These are phyloP conservation scores for Anticlea derivata DNA, from an alignment of 2,888 invertebrate species.

Conservation along the genomic window DNA sequence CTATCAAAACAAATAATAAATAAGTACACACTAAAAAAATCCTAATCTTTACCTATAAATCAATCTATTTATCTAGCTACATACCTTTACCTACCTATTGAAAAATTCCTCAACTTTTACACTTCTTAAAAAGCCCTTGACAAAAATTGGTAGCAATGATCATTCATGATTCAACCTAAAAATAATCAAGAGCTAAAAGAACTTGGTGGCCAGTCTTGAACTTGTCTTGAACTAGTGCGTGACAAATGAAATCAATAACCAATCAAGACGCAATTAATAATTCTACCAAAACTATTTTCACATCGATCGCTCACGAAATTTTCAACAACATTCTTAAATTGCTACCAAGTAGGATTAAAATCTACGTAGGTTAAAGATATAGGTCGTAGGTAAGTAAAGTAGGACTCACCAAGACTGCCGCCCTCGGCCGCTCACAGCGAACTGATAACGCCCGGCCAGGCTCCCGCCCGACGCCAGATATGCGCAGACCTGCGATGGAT, in stretches of 20 bases:
- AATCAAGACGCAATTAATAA: not conserved
- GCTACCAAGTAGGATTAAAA: too few relatives aligned
- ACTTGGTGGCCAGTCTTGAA: too few relatives aligned
- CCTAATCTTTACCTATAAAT: too few relatives aligned
- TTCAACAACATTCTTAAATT: too few relatives aligned
- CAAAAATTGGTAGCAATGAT: too few relatives aligned
- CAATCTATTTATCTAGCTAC: too few relatives aligned
- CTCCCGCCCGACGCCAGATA: constrained; percentile 37
- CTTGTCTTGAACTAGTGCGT: not conserved
- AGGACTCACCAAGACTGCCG: constrained; percentile 57
- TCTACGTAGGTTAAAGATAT: constrained; percentile 3
- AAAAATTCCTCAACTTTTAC: too few relatives aligned
- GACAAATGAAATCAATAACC: constrained; percentile 3
- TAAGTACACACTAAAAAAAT: too few relatives aligned
- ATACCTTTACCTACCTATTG: too few relatives aligned
- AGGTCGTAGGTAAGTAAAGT: not conserved
- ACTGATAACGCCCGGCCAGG: constrained; percentile 52
- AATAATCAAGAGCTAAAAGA: not conserved
- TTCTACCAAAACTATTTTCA: too few relatives aligned
- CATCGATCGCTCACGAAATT: not conserved
- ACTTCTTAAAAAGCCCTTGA: too few relatives aligned
- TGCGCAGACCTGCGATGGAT: constrained; percentile 34
- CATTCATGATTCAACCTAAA: too few relatives aligned
- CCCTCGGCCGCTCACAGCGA: constrained; percentile 52
- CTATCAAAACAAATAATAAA: not conserved